These are phyloP conservation scores for Nannobrachium achirus DNA, from an alignment of 2,113 vertebrate species.

Conservation along the genomic window DNA sequence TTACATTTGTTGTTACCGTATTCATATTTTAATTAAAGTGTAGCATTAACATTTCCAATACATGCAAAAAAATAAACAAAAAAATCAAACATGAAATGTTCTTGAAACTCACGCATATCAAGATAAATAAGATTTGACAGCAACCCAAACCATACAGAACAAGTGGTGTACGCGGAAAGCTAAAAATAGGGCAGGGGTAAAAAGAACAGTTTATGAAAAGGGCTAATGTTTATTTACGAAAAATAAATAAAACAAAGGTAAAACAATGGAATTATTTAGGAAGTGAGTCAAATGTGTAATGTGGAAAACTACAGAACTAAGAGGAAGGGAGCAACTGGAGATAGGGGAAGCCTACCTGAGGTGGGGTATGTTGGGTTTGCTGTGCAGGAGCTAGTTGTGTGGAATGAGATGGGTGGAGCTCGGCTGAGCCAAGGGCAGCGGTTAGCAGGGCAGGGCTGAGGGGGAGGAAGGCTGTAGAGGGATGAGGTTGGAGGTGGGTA, in stretches of 20 bases:
- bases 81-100: background rate
- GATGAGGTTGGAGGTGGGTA: slow-evolving; percentile 67
- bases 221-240: background rate
- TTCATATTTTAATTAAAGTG: background rate
- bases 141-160: background rate
- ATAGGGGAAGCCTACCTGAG: slow-evolving; percentile 69
- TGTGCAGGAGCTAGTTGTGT: slow-evolving; percentile 69
- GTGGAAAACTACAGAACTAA: slow-evolving; percentile 5
- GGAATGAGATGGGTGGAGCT: slow-evolving; percentile 69
- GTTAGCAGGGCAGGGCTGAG: slow-evolving; percentile 85
- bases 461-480: slow-evolving; percentile 80
- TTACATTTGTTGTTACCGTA: too few species aligned
- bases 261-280: slow-evolving; percentile 24
- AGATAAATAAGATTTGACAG: background rate
- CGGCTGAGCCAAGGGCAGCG: slow-evolving; percentile 81
- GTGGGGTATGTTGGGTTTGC: slow-evolving; percentile 72
- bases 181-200: slow-evolving; percentile 11
- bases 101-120: background rate
- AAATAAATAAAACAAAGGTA: background rate
- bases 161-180: background rate
- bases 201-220: background rate
- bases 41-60: background rate
- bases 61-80: background rate
- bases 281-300: slow-evolving; percentile 18
- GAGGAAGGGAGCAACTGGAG: slow-evolving; percentile 29